Percentiles rank a stretch among this genome's conserved stretches.
These are phyloP conservation scores for Tolmerus cingulatus DNA, from an alignment of 2,888 invertebrate species.

Conservation along the genomic window DNA sequence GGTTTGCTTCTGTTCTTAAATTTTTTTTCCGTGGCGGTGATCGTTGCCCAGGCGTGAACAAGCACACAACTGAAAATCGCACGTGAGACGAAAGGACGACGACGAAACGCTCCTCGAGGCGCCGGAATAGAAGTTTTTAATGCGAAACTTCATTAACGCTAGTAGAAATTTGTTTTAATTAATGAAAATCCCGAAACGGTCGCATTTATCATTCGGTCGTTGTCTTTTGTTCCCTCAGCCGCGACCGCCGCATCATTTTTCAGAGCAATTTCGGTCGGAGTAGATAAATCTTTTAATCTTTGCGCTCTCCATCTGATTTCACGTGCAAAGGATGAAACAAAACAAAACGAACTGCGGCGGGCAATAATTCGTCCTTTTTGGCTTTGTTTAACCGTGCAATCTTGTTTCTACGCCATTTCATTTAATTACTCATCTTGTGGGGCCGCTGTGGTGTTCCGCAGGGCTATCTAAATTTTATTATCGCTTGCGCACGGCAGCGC, in stretches of 20 bases:
- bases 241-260: constrained; percentile 4
- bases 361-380: constrained; percentile 46
- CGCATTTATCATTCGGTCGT: neutral
- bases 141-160: neutral
- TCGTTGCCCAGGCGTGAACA: neutral
- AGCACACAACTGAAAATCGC: neutral
- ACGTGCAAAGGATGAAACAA: neutral
- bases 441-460: neutral
- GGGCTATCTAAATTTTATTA: constrained; percentile 25
- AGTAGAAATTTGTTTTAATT: neutral
- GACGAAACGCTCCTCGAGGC: neutral
- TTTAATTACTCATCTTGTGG: constrained; percentile 49
- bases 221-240: constrained; percentile 2
- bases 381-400: constrained; percentile 49
- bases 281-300: constrained; percentile 38
- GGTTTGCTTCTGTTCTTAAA: neutral
- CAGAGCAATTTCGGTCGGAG: constrained; percentile 13
- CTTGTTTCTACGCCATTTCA: constrained; percentile 52
- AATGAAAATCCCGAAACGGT: neutral
- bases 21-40: neutral
- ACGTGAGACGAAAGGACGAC: neutral
- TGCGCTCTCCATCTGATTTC: constrained; percentile 23
- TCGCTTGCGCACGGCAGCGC: constrained; percentile 10
- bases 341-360: neutral
- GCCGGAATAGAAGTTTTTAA: neutral